Evolutionary conservation across 2,797 vertebrate species (phyloP), one percentile per base, ranked within the genome.

Genomic region (Graptemys geographica): DNA sequence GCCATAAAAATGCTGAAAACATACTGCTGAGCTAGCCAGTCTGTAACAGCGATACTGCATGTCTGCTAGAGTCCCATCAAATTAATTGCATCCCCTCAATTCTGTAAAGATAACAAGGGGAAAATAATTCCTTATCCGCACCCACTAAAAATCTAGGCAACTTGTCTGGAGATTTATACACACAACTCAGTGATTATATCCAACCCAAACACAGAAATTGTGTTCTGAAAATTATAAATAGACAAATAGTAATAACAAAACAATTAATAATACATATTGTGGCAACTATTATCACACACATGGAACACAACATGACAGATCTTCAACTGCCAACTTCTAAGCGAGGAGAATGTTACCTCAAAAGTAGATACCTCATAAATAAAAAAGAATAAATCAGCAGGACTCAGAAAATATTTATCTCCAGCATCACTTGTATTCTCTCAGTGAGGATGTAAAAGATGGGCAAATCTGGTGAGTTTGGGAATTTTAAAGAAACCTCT

Each of bases 1-100:
- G 90, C 92, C 86, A 89, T 96, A 95, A 97, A 97, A 98, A 97
- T 94, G 88, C 96, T 97, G 95, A 93, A 97, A 98, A 96, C 80
- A 91, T 94, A 92, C 94, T 95, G 97, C 96, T 98, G 96, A 97
- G 95, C 90, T 69, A 95, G 88, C 79, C 93, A 94, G 83, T 33
- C 85, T 81, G 90, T 90, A 96, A 96, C 49, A 92, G 25, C 52
- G 89, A 96, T 96, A 95, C 53, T 82, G 72, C 55, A 74, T 93
- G 85, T 79, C 79, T 95, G 81, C 78, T 88, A 8, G 41, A 90
- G 89, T 83, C 21, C 49, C 33, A 65, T 80, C 4, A 6, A 83
- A 87, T 93, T 95, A 93, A 90, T 90, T 96, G 53, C 25, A 82
- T 87, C 74, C 87, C 94, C 41, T 76, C 23, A 37, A 41, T 72